phyloP scores from a whole-genome alignment of 2,113 vertebrate species.

The Prunella himalayana region DNA sequence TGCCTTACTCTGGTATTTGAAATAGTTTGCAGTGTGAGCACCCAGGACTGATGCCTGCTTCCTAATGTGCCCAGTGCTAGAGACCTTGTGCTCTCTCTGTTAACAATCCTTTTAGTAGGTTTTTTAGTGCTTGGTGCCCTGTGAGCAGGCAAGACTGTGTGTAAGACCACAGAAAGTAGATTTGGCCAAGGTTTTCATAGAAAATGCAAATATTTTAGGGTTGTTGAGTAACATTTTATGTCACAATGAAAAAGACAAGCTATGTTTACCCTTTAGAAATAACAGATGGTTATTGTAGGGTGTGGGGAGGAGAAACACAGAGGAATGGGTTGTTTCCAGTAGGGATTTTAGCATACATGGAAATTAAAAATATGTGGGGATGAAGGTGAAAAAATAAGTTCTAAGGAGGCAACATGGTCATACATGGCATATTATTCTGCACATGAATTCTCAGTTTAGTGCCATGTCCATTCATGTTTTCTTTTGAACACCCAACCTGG shows the following conservation, averaged over 20 bases:
- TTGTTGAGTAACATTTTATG: background rate
- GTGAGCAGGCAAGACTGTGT: background rate
- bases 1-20: background rate
- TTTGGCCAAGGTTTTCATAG: background rate
- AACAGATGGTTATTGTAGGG: conserved; percentile 5
- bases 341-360: background rate
- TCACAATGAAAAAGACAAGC: background rate
- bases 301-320: background rate
- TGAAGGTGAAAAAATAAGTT: background rate
- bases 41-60: background rate
- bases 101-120: background rate
- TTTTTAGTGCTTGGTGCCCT: background rate
- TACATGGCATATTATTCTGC: background rate
- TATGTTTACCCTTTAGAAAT: conserved; percentile 12
- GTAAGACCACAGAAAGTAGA: background rate
- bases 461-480: background rate
- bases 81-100: background rate
- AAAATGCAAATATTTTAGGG: background rate
- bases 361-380: background rate
- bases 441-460: background rate
- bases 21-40: background rate
- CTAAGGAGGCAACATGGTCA: background rate
- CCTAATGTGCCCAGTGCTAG: background rate
- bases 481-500: background rate
- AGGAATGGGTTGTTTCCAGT: background rate